These are phyloP conservation scores for Galeopsomyia nigrocyanea DNA, from an alignment of 2,888 invertebrate species.

Conservation along the genomic window DNA sequence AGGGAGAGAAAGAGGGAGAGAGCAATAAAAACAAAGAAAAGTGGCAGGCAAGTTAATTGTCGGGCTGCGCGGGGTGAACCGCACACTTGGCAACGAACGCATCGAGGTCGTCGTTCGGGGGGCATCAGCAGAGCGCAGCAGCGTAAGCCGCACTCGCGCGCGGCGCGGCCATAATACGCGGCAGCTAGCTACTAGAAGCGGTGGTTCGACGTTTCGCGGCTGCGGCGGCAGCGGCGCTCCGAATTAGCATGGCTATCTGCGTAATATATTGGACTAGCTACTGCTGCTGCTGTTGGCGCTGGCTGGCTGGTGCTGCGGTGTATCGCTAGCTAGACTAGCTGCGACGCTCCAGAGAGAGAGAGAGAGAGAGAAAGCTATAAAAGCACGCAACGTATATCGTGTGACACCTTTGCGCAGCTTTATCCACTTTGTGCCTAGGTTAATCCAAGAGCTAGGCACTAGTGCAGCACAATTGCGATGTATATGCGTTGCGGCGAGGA, in stretches of 20 bases:
- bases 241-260: conserved; percentile 65
- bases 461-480: too few species aligned
- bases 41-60: too few species aligned
- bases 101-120: too few species aligned
- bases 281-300: conserved; percentile 49
- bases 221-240: conserved; percentile 50
- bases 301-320: conserved; percentile 54
- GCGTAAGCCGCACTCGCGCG: too few species aligned
- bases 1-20: too few species aligned
- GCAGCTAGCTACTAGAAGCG: too few species aligned
- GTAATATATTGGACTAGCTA: conserved; percentile 63
- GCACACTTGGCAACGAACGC: too few species aligned
- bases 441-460: conserved; percentile 10
- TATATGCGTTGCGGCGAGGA: too few species aligned
- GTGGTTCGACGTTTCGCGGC: conserved; percentile 4
- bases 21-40: too few species aligned
- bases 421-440: conserved; percentile 58
- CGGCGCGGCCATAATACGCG: too few species aligned
- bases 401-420: conserved; percentile 52
- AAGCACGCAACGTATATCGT: conserved; percentile 43
- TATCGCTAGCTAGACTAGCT: conserved; percentile 52
- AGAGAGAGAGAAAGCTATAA: neutral
- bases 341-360: conserved; percentile 31
- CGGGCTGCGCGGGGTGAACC: too few species aligned
- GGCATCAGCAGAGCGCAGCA: too few species aligned